Evolutionary conservation across 2,113 vertebrate genomes (phyloP).

Genomic region (Datnioides undecimradiatus): DNA sequence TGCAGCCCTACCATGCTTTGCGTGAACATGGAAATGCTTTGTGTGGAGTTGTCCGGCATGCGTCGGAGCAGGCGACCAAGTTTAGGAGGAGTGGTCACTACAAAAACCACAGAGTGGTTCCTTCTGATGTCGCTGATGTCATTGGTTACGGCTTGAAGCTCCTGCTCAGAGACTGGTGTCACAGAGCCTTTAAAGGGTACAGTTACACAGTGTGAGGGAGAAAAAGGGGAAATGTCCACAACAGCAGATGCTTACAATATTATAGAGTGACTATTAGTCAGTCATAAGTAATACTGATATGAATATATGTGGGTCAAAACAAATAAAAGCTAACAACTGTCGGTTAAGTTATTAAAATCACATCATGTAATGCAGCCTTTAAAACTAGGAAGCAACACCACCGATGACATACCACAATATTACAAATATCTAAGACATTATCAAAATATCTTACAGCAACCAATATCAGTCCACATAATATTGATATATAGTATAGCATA

Average conservation of each 20-base stretch:
- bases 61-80: slow-evolving; percentile 84
- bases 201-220: neutral
- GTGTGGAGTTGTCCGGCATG: slow-evolving; percentile 79
- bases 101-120: slow-evolving; percentile 86
- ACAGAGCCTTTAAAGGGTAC: slow-evolving; percentile 78
- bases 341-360: no score
- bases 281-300: no score
- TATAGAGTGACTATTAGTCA: no score
- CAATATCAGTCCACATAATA: no score
- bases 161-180: slow-evolving; percentile 82
- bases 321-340: no score
- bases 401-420: no score
- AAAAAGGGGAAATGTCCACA: neutral
- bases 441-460: no score
- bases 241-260: neutral
- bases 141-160: slow-evolving; percentile 88
- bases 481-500: no score
- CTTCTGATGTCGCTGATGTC: slow-evolving; percentile 73
- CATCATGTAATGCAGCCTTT: no score
- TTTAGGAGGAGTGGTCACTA: slow-evolving; percentile 81
- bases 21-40: slow-evolving; percentile 86
- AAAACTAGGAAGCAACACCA: no score
- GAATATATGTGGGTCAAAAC: no score
- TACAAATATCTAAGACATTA: no score
- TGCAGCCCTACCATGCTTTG: slow-evolving; percentile 87